A percentile compares a stretch with the other conserved stretches of the same genome.
These are phyloP conservation scores for Oncorhynchus kisutch DNA, from an alignment of 2,113 vertebrate species.

Conservation along the genomic window DNA sequence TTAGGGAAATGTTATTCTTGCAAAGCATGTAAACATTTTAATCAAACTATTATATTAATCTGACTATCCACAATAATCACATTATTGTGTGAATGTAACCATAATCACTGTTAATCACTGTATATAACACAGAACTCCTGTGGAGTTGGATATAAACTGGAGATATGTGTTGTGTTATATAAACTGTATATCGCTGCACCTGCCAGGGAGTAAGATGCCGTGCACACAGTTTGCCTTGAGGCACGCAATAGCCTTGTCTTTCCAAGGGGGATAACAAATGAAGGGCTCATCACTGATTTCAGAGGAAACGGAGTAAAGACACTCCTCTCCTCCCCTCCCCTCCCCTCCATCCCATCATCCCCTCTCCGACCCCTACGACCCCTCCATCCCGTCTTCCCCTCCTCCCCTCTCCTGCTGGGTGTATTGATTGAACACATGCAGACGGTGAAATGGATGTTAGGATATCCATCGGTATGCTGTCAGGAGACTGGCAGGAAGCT, in stretches of 20 bases:
- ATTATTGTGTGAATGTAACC: too few species aligned
- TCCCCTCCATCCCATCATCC: too few species aligned
- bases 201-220: conserved; percentile 26
- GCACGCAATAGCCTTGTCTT: conserved; percentile 53
- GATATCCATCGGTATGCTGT: conserved; percentile 49
- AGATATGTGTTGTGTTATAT: neutral
- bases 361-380: too few species aligned
- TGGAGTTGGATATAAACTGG: neutral
- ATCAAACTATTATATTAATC: too few species aligned
- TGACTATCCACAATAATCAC: too few species aligned
- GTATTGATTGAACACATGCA: conserved; percentile 60
- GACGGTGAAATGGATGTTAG: conserved; percentile 37
- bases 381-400: neutral
- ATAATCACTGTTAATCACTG: too few species aligned
- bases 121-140: neutral
- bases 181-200: neutral
- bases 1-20: too few species aligned
- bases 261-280: conserved; percentile 51
- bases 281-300: conserved; percentile 57
- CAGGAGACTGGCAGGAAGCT: conserved; percentile 31
- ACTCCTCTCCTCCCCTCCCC: neutral
- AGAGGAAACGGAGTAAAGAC: conserved; percentile 46
- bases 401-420: conserved; percentile 34
- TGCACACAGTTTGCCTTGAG: conserved; percentile 49
- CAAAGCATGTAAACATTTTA: too few species aligned